Percentiles rank a stretch among this genome's conserved stretches.
Evolutionary conservation across 2,113 vertebrate species (phyloP).

Genomic region (Hippocampus mohnikei): DNA sequence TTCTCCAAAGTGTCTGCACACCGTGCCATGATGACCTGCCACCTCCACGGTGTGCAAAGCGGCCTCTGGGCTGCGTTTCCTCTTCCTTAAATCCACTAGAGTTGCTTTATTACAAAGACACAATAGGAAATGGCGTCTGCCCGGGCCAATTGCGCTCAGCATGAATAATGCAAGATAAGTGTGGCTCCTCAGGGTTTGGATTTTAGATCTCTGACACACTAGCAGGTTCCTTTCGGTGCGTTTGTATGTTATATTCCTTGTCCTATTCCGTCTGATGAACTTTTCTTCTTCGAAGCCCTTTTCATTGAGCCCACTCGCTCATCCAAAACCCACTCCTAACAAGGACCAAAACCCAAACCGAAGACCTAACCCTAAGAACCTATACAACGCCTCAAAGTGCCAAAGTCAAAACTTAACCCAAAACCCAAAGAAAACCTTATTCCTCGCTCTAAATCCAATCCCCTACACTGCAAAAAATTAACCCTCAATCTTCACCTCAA

Average conservation of each 20-base stretch:
- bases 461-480: too few species aligned
- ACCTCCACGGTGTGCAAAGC: conserved; percentile 13
- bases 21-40: conserved; percentile 38
- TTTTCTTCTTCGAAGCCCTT: conserved; percentile 21
- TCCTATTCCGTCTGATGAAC: conserved; percentile 31
- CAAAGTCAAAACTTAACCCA: too few species aligned
- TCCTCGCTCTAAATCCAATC: too few species aligned
- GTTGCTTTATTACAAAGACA: conserved; percentile 76
- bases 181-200: conserved; percentile 61
- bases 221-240: conserved; percentile 63
- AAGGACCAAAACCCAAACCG: too few species aligned
- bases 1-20: conserved; percentile 58
- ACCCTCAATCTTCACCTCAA: too few species aligned
- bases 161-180: conserved; percentile 79
- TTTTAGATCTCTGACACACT: conserved; percentile 60
- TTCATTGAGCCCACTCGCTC: not conserved
- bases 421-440: too few species aligned
- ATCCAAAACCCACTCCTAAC: not conserved
- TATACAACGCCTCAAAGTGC: too few species aligned
- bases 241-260: conserved; percentile 34
- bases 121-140: conserved; percentile 67
- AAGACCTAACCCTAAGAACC: too few species aligned
- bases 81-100: conserved; percentile 64
- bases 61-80: conserved; percentile 57
- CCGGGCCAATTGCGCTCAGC: conserved; percentile 73